phyloP scores from a whole-genome alignment of 2,888 invertebrate genomes.

The Pseudoips prasinana region DNA sequence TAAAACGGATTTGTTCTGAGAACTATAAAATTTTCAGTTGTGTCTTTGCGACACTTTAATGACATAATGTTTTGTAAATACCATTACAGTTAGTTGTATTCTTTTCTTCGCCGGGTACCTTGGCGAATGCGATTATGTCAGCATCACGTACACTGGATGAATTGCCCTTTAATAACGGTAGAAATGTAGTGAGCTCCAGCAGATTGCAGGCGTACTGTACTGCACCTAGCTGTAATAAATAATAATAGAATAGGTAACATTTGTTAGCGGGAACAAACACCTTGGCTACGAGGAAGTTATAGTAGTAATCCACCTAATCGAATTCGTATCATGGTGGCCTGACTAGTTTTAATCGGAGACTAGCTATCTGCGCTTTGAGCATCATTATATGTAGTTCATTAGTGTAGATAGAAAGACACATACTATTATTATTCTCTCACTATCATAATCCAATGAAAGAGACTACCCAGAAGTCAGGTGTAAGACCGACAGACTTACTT shows the following conservation, averaged over 20 bases:
- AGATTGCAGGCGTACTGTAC: slow-evolving; percentile 69
- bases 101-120: slow-evolving; percentile 49
- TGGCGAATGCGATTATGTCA: slow-evolving; percentile 63
- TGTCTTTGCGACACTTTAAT: slow-evolving; percentile 35
- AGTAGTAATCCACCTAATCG: too few relatives aligned
- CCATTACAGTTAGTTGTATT: slow-evolving; percentile 47
- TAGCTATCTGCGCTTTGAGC: too few relatives aligned
- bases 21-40: slow-evolving; percentile 39
- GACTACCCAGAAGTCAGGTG: too few relatives aligned
- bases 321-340: too few relatives aligned
- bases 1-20: slow-evolving; percentile 48
- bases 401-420: too few relatives aligned
- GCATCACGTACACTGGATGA: slow-evolving; percentile 68
- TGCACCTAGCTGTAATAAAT: slow-evolving; percentile 74
- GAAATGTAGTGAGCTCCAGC: slow-evolving; percentile 67
- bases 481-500: too few relatives aligned
- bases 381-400: too few relatives aligned
- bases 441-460: too few relatives aligned
- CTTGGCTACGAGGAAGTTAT: too few relatives aligned
- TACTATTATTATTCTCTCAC: too few relatives aligned
- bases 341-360: too few relatives aligned
- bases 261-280: too few relatives aligned
- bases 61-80: slow-evolving; percentile 38
- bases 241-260: slow-evolving; percentile 74
- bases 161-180: slow-evolving; percentile 77